A percentile compares a stretch with the other conserved stretches of the same genome.
Conservation (phyloP, 2,797 vertebrate genomes). For the Cygnus olor region DNA sequence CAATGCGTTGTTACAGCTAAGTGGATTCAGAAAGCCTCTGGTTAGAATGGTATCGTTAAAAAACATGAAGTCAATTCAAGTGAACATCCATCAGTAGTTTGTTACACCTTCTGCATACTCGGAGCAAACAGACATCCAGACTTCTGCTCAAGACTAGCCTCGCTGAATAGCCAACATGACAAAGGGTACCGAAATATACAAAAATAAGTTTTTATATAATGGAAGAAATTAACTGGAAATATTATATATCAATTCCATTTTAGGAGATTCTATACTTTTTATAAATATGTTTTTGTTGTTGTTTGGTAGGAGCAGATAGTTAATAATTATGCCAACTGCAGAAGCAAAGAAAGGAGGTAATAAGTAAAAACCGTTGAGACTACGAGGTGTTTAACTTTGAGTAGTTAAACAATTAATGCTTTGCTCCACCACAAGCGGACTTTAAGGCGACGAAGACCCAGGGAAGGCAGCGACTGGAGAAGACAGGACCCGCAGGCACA, state of each 20-base stretch:
- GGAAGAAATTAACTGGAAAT: not conserved
- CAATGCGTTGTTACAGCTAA: not conserved
- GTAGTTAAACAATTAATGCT: not conserved
- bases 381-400: rapidly evolving
- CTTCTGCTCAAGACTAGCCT: not conserved
- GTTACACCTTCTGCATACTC: not conserved
- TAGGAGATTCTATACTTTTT: not conserved
- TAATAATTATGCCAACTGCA: rapidly evolving
- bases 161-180: rapidly evolving
- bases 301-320: not conserved
- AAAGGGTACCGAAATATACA: not conserved
- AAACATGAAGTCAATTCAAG: not conserved
- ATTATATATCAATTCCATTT: rapidly evolving
- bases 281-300: not conserved
- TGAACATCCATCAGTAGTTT: not conserved
- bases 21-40: not conserved
- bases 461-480: rapidly evolving
- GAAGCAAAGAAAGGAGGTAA: not conserved
- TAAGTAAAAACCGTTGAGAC: rapidly evolving
- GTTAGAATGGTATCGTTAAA: not conserved
- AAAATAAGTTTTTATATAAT: not conserved
- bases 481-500: no score
- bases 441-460: no score
- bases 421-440: not conserved
- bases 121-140: not conserved